These are phyloP conservation scores for Rhingia campestris DNA, from an alignment of 2,888 invertebrate species.

Conservation along the genomic window DNA sequence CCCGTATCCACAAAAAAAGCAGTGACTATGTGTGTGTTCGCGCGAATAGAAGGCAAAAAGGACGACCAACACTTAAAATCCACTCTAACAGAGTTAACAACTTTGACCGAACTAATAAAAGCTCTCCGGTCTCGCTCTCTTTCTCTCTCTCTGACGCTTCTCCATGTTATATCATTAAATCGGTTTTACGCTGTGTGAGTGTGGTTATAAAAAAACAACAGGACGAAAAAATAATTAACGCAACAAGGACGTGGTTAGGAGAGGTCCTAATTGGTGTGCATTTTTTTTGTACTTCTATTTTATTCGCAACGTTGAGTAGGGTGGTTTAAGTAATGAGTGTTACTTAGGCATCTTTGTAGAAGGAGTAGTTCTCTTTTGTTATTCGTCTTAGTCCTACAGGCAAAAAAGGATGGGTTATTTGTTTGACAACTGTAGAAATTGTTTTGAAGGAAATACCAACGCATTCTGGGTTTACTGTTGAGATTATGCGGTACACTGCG, in stretches of 20 bases:
- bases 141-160: neutral
- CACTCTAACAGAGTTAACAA: conserved; percentile 38
- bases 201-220: conserved; percentile 1
- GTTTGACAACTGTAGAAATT: neutral
- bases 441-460: too few relatives aligned
- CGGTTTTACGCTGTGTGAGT: conserved; percentile 39
- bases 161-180: conserved; percentile 32
- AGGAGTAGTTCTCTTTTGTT: neutral
- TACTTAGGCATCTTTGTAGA: neutral
- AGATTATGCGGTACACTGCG: too few relatives aligned
- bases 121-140: neutral
- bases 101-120: conserved; percentile 45
- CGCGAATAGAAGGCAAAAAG: neutral
- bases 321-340: conserved; percentile 20
- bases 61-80: conserved; percentile 16
- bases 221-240: neutral
- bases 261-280: conserved; percentile 24
- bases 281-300: neutral
- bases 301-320: conserved; percentile 9
- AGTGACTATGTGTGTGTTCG: neutral
- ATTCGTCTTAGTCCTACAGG: neutral
- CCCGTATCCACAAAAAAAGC: conserved; percentile 6
- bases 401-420: neutral
- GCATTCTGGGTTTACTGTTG: too few relatives aligned
- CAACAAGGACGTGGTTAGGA: neutral